Percentiles rank a stretch among this genome's conserved stretches.
These are phyloP conservation scores for Luperina testacea DNA, from an alignment of 2,888 invertebrate species.

Conservation along the genomic window DNA sequence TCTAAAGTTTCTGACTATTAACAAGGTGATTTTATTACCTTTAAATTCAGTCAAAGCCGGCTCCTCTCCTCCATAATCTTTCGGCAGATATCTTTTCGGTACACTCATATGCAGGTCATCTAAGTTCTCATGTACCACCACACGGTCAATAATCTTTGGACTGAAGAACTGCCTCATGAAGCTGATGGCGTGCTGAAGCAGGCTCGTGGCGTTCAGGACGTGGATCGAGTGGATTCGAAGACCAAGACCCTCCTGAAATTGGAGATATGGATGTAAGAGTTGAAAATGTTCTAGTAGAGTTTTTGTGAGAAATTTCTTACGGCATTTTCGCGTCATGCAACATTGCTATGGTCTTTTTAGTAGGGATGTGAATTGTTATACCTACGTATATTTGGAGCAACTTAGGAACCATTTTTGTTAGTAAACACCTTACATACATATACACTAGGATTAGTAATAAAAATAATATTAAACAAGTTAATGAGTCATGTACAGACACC, in stretches of 20 bases:
- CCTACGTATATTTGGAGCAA: no score
- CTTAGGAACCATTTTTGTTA: no score
- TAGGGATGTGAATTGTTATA: not conserved
- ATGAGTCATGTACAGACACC: no score
- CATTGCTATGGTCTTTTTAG: not conserved
- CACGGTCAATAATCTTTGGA: slow-evolving; percentile 82
- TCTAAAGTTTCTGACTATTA: not conserved
- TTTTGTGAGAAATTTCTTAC: not conserved
- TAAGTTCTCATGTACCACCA: slow-evolving; percentile 75
- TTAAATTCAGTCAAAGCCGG: slow-evolving; percentile 77
- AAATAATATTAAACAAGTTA: no score
- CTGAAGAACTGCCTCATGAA: slow-evolving; percentile 82
- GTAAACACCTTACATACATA: no score
- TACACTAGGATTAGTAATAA: no score
- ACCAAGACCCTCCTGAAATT: slow-evolving; percentile 87
- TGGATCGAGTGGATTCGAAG: slow-evolving; percentile 83
- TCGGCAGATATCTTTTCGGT: slow-evolving; percentile 78
- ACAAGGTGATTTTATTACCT: slow-evolving; percentile 68
- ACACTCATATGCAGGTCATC: slow-evolving; percentile 77
- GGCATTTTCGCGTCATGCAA: not conserved
- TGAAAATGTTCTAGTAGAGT: not conserved
- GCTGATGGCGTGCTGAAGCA: slow-evolving; percentile 75
- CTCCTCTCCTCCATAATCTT: slow-evolving; percentile 81
- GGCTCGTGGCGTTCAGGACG: slow-evolving; percentile 80
- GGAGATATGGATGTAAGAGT: not conserved